Base-by-base conservation (phyloP, 2,888 invertebrate genomes). In the Ophion obscuratus region DNA sequence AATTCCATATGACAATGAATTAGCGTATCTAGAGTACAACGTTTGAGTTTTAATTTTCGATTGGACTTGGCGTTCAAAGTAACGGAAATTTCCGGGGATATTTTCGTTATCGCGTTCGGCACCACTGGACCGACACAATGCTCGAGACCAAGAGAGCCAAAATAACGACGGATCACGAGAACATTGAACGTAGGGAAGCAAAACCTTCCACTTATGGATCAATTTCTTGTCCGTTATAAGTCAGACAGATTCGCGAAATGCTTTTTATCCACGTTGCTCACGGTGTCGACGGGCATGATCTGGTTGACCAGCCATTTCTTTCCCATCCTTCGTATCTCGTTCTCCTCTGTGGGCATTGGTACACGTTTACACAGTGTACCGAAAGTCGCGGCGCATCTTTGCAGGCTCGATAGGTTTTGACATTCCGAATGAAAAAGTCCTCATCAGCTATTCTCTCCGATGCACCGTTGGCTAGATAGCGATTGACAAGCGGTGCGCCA, bases 151-250 rank as follows among this genome's bases (percentile, higher is more conserved):
- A 68, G 44, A 73, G 75, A 59, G 44, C 27, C 74, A 68, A n/a
- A 81, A 67, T 61, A 67, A 71, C 40, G 47, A 57, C 27, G 74
- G 53, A 27, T 53, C 67, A 27, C 57, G 40, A 36, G 64, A 64
- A 75, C 67, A 64, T 76, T 44, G 40, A 66, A 66, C 68, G 47
- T 24, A 57, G 59, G 70, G 14, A 59, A 47, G 47, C 5, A 31
- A 73, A 77, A 67, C 24, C 66, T 77, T 77, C 40, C 73, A 73
- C 79, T 87, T 83, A 85, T 78, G 79, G 81, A 87, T 87, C 85
- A 81, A 83, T 87, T 83, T 67, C 78, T 61, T 11, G 59, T 66
- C 27, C 47, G 70, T 57, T 53, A 17, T 5, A 14, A 14, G 53
- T 53, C 53, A 17, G 53, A 53, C 53, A 14, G 53, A 53, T 53